Conservation (phyloP, 1,140 invertebrate species). For the Ceratosolen solmsi region DNA sequence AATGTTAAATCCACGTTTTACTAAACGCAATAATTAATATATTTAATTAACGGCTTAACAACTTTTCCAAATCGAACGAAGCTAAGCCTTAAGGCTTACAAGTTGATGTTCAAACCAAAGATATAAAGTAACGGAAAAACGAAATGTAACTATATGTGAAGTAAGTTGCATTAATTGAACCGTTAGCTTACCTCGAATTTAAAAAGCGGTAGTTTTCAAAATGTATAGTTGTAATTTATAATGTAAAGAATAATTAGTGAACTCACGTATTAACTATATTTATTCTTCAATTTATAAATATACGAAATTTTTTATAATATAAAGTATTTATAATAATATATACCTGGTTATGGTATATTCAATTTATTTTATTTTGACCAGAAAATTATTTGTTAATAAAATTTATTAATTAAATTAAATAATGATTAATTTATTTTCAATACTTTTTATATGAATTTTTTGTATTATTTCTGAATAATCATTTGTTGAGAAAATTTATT, state of each 20-base stretch:
- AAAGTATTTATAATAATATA: no score
- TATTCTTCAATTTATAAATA: no score
- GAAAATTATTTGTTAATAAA: no score
- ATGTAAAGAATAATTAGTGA: neutral
- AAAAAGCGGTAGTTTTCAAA: neutral
- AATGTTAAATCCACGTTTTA: neutral
- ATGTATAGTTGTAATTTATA: neutral
- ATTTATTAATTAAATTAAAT: no score
- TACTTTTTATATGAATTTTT: no score
- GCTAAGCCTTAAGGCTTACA: slow-evolving; percentile 12
- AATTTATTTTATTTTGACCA: no score
- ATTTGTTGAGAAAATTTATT: no score
- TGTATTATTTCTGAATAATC: no score
- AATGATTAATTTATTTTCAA: no score
- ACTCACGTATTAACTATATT: no score
- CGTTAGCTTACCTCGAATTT: neutral
- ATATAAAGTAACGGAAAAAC: slow-evolving; percentile 42
- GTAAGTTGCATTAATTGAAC: neutral
- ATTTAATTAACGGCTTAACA: slow-evolving; percentile 29
- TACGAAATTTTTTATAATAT: no score
- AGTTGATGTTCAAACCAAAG: neutral
- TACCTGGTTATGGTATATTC: no score
- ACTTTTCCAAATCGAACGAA: slow-evolving; percentile 31
- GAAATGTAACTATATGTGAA: slow-evolving; percentile 21
- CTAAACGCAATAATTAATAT: slow-evolving; percentile 16